Evolutionary conservation across 2,888 invertebrate species (phyloP), one percentile per base, ranked within the genome.

Genomic region (Seira ritae): DNA sequence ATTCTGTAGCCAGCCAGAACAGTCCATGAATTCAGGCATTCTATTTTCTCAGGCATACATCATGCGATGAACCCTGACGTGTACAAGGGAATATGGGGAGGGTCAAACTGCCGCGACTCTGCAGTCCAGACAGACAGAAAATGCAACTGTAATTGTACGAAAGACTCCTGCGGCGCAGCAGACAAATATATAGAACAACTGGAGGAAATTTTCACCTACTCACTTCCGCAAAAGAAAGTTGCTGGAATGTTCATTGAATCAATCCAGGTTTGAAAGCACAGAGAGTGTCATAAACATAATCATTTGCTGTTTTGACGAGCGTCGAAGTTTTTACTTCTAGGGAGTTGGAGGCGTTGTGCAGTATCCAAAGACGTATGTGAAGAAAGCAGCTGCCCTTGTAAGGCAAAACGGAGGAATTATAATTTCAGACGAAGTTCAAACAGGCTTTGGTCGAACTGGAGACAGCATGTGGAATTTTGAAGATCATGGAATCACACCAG

Each of bases 391-490:
- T 86, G 94, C 96, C 23, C 90, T 95, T 66, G 93, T 98, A 0
- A 94, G 94, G 86, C 92, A 94, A 67, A 93, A 95, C 89, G 98
- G 98, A 0, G 99, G 98, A 2, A 88, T 99, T 0, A 96, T 95
- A 89, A 94, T 99, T 80, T 93, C 97, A 2, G 99, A 99, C 91
- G 99, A 99, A 93, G 97, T 98, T 0, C 99, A 99, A 92, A 97
- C 98, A 0, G 99, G 99, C 1, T 98, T 99, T 90, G 99, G 97
- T 0, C 93, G 99, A 83, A 96, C 97, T 0, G 99, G 99, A 0
- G 96, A 96, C 70, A 93, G 96, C 89, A 99, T 95, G 91, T 99
- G 99, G 99, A 98, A 98, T n/a, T 99, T 98, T 90, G 93, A 98
- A 91, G 92, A 92, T 17, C 98, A 98, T 90, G 96, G 92, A 2